phyloP scores from a whole-genome alignment of 2,113 vertebrate genomes.

The Mobula birostris region DNA sequence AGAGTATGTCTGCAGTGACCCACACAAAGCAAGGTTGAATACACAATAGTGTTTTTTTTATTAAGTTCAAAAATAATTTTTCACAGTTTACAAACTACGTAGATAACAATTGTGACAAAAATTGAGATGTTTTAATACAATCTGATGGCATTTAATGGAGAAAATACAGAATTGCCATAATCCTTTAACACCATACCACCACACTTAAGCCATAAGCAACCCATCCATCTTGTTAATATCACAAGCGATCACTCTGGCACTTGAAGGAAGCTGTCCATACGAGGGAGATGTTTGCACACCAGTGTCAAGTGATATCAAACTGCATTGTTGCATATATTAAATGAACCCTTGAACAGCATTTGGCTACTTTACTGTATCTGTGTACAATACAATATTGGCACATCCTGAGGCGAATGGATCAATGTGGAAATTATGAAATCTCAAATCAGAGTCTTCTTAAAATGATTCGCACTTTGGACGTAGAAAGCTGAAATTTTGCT shows the following conservation, averaged over 20 bases:
- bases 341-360: not conserved
- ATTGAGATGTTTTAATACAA: not conserved
- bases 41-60: not conserved
- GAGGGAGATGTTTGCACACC: not conserved
- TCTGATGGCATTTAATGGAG: not conserved
- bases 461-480: not conserved
- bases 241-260: not conserved
- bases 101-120: not conserved
- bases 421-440: not conserved
- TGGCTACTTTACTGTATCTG: not conserved
- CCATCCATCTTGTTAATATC: not conserved
- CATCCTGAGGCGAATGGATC: not conserved
- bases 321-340: not conserved
- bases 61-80: slow-evolving; percentile 14
- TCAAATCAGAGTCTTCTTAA: not conserved
- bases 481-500: not conserved
- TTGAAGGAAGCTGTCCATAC: not conserved
- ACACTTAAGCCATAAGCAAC: not conserved
- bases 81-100: not conserved
- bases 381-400: not conserved
- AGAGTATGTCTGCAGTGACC: not conserved
- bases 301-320: too few species aligned
- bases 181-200: not conserved
- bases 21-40: not conserved
- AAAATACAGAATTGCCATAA: not conserved